These are phyloP conservation scores for Chloropsis hardwickii DNA, from an alignment of 2,113 vertebrate genomes.

Conservation along the genomic window DNA sequence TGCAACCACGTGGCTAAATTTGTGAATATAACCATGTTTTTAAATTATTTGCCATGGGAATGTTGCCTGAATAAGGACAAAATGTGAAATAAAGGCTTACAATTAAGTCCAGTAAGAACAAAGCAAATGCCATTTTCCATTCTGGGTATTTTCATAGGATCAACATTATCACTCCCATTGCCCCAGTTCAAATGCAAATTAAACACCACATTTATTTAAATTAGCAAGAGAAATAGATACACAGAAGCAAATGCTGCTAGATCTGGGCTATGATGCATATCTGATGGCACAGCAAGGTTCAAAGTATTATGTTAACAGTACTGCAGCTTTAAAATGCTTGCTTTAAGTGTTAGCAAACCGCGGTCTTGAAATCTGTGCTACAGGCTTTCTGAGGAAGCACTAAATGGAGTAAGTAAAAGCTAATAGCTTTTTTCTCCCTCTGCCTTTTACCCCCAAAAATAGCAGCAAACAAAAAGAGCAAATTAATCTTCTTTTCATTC, in stretches of 20 bases:
- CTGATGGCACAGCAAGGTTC: constrained; percentile 11
- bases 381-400: not conserved
- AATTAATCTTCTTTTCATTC: not conserved
- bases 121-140: not conserved
- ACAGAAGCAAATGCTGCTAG: not conserved
- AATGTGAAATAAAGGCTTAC: not conserved
- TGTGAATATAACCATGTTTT: not conserved
- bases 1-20: not conserved
- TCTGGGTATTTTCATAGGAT: not conserved
- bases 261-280: constrained; percentile 18
- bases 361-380: not conserved
- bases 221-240: constrained; percentile 6
- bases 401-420: not conserved
- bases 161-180: not conserved
- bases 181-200: constrained; percentile 14
- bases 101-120: not conserved
- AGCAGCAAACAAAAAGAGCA: not conserved
- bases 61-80: not conserved
- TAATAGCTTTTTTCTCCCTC: not conserved
- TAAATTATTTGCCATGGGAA: not conserved
- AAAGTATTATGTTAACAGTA: not conserved
- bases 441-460: rapidly evolving
- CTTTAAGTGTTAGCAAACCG: not conserved
- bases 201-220: constrained; percentile 19
- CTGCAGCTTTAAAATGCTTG: not conserved